Evolutionary conservation across 2,113 vertebrate species (phyloP), one percentile per base, ranked within the genome.

Genomic region (Bufo bufo): DNA sequence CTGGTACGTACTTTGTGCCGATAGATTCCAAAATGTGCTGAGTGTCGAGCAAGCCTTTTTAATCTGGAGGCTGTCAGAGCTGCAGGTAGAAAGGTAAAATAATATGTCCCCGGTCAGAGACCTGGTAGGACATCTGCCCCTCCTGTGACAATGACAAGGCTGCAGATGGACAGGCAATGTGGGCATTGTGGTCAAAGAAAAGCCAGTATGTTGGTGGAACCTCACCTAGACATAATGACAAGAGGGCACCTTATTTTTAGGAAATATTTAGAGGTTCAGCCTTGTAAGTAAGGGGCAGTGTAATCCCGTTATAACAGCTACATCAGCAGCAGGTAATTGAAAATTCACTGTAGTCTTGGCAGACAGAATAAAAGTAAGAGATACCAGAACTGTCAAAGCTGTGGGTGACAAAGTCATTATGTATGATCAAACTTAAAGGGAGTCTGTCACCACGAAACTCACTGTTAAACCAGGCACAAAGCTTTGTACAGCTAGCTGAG

Each of bases 111-210:
- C 85, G 92, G 90, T 93, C 90, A 91, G 85, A 90, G 91, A 92
- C 91, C 92, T 90, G 90, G 82, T 81, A 86, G 91, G 92, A 93
- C 91, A 93, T 81, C 85, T 93, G 92, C 91, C 91, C 92, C 93
- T 92, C 92, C 17, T 86, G 91, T 90, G 90, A 91, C 90, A 91
- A 72, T 45, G 90, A 90, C 87, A 86, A 88, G 92, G 92, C 92
- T 92, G 92, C 74, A 93, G 90, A 90, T 92, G 86, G 88, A 77
- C 65, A 90, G 89, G 90, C 71, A 84, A 87, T 82, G 86, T 89
- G 33, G 86, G 92, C 90, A 91, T 89, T 91, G 86, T 91, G 91
- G 93, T 91, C 86, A 90, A 93, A 69, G 63, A 89, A 77, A 54
- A 4, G 91, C 90, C 94, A 93, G 91, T 77, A 91, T 90, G 90